phyloP scores from a whole-genome alignment of 2,797 vertebrate species.

The Acrossocheilus fasciatus region DNA sequence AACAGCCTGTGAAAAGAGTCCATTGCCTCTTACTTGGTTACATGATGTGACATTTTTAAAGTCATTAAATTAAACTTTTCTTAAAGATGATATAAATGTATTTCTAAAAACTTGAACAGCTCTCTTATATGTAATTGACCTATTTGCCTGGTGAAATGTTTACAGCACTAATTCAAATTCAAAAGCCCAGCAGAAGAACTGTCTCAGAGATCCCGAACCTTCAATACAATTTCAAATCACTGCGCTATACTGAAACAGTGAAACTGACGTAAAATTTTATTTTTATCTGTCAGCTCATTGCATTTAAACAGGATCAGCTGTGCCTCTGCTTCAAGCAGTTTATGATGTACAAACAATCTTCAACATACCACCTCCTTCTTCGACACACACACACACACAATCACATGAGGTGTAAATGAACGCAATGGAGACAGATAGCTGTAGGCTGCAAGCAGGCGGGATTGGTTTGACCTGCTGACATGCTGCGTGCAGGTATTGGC shows the following conservation, averaged over 20 bases:
- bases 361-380: constrained; percentile 29
- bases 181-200: not conserved
- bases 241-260: not conserved
- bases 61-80: not conserved
- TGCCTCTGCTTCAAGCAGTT: constrained; percentile 34
- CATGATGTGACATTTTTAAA: not conserved
- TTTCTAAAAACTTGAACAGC: not conserved
- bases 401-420: constrained; percentile 55
- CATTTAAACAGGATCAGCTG: constrained; percentile 34
- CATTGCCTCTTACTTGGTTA: not conserved
- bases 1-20: not conserved
- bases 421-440: constrained; percentile 55
- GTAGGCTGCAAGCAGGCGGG: constrained; percentile 48
- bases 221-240: constrained; percentile 9
- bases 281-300: constrained; percentile 26
- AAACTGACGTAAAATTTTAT: constrained; percentile 14
- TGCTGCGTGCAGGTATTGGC: constrained; percentile 48
- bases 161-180: not conserved
- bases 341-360: constrained; percentile 47
- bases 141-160: not conserved
- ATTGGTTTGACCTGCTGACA: constrained; percentile 60
- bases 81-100: not conserved
- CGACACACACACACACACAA: constrained; percentile 11
- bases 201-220: constrained; percentile 21
- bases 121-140: not conserved